These are phyloP conservation scores for Diaphora mendica DNA, from an alignment of 2,888 invertebrate genomes.

Conservation along the genomic window DNA sequence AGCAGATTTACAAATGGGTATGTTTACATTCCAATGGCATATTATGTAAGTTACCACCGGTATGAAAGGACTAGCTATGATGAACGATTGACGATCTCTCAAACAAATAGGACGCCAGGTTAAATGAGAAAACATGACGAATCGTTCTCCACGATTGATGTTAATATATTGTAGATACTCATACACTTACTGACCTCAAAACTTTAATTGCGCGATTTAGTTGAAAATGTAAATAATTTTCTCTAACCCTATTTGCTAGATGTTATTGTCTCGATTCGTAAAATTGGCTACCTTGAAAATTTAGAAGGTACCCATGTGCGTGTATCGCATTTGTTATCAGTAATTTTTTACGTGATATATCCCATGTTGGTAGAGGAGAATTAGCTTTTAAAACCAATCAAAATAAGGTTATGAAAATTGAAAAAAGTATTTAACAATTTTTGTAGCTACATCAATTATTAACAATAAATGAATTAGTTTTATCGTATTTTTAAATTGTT, in stretches of 20 bases:
- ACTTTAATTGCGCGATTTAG: background rate
- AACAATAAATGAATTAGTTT: too few relatives aligned
- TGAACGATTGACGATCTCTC: background rate
- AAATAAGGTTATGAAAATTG: background rate
- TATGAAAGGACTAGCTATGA: background rate
- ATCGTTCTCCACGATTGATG: background rate
- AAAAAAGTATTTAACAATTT: background rate
- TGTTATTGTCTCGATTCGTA: background rate
- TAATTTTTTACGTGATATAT: background rate
- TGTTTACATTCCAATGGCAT: background rate
- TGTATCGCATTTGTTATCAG: background rate
- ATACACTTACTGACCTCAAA: background rate
- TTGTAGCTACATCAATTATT: background rate
- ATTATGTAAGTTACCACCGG: background rate
- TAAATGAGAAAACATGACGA: background rate
- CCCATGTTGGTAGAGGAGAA: background rate
- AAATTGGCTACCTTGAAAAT: background rate
- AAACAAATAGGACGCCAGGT: background rate
- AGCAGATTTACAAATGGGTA: background rate
- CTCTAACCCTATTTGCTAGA: background rate
- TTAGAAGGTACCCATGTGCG: background rate
- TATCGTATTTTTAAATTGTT: too few relatives aligned
- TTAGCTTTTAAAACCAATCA: background rate
- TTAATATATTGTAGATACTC: background rate
- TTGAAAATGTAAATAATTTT: background rate